A percentile compares a stretch with the other conserved stretches of the same genome.
Conservation (phyloP, 2,888 invertebrate genomes). For the Synergus itoensis region DNA sequence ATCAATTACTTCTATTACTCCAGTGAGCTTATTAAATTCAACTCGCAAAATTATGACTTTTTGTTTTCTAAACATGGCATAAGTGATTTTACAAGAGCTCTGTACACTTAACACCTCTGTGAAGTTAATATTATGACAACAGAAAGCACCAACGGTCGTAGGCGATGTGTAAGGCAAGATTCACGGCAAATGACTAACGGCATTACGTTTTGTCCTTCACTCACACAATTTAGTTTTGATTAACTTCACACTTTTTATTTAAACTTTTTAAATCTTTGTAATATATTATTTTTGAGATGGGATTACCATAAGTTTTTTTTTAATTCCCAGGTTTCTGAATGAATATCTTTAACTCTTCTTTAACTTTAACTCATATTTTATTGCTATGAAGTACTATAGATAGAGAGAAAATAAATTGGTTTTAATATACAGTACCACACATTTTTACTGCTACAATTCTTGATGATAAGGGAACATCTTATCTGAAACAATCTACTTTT, state of each 20-base stretch:
- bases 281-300: too few species aligned
- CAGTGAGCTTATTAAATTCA: background rate
- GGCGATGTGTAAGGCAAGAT: slow-evolving; percentile 15
- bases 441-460: background rate
- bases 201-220: background rate
- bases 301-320: background rate
- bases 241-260: background rate
- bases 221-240: background rate
- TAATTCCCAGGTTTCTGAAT: background rate
- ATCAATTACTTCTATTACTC: background rate
- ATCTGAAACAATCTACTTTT: background rate
- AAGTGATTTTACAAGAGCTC: background rate
- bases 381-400: background rate
- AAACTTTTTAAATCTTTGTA: background rate
- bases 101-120: slow-evolving; percentile 19
- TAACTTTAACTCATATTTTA: background rate
- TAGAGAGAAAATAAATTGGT: background rate
- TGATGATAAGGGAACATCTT: background rate
- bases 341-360: background rate
- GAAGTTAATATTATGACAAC: slow-evolving; percentile 23
- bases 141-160: slow-evolving; percentile 9
- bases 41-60: background rate
- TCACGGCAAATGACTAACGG: background rate
- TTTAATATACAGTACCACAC: background rate
- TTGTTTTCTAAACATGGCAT: background rate